These are phyloP conservation scores for Ctenopoma kingsleyae DNA, from an alignment of 2,797 vertebrate genomes.

Conservation along the genomic window DNA sequence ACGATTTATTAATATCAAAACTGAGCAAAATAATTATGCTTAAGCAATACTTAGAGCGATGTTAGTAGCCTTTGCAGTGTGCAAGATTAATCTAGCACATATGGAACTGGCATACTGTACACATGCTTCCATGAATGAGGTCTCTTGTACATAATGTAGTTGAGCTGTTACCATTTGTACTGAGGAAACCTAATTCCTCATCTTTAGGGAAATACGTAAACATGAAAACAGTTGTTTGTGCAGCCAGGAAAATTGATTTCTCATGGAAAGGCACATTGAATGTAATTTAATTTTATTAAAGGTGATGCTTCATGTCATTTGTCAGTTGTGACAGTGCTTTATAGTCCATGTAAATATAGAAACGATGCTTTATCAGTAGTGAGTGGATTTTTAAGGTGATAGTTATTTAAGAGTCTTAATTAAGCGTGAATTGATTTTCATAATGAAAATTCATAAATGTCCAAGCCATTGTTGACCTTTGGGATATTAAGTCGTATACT, in stretches of 20 bases:
- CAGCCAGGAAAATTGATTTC: conserved; percentile 63
- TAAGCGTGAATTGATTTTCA: too few species aligned
- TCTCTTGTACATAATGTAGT: conserved; percentile 72
- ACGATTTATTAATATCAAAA: conserved; percentile 65
- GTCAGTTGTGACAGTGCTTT: conserved; percentile 50
- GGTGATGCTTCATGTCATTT: conserved; percentile 74
- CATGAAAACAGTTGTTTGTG: conserved; percentile 70
- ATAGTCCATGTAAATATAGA: neutral
- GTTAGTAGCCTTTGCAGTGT: conserved; percentile 59
- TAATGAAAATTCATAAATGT: neutral
- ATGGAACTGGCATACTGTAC: conserved; percentile 57
- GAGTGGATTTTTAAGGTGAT: neutral
- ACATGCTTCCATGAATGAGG: conserved; percentile 69
- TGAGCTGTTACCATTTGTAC: conserved; percentile 72
- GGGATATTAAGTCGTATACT: neutral
- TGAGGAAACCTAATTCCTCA: conserved; percentile 48
- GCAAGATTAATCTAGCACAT: conserved; percentile 61
- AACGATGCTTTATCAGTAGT: neutral
- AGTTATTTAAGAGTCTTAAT: neutral
- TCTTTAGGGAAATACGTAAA: conserved; percentile 54
- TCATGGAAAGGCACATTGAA: conserved; percentile 76
- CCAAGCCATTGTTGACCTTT: neutral
- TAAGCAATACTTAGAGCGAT: conserved; percentile 76
- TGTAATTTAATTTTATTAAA: conserved; percentile 83
- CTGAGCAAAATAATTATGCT: conserved; percentile 67